Percentiles rank a stretch among this genome's conserved stretches.
These are phyloP conservation scores for Oryctolagus cuniculus DNA, from an alignment of 2,113 vertebrate genomes.

Conservation along the genomic window mOryCun1.1 NC_091436.1:49103001-49103500, in stretches of 20 bases:
- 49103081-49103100: not conserved
- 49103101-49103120: not conserved
- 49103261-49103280: not conserved
- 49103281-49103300: not conserved
- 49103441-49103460: not conserved
- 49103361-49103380: not conserved
- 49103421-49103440: not conserved
- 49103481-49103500: conserved; percentile 30
- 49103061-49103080: too few relatives aligned
- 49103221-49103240: not conserved
- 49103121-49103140: not conserved
- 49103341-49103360: not conserved
- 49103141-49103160: not conserved
- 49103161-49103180: not conserved
- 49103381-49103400: not conserved
- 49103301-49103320: not conserved
- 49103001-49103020: not conserved
- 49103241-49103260: not conserved
- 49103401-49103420: not conserved
- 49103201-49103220: not conserved
- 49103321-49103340: not conserved
- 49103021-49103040: not conserved
- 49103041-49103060: too few relatives aligned
- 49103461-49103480: not conserved
- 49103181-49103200: conserved; percentile 20